Evolutionary conservation across 1,140 invertebrate species (phyloP), one percentile per base, ranked within the genome.

Genomic region (Cotesia chilonis): DNA sequence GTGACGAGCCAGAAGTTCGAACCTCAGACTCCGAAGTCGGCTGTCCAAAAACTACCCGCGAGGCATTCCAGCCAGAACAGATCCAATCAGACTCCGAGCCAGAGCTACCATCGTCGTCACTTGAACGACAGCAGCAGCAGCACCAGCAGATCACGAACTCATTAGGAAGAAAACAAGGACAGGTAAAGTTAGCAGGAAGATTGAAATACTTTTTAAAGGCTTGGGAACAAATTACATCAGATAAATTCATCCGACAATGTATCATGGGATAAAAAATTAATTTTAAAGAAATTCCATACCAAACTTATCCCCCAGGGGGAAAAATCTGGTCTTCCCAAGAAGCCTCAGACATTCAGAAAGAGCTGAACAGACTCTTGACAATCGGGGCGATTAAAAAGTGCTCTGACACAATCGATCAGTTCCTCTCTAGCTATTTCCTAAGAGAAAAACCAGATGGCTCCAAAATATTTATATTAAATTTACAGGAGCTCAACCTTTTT

Each of bases 81-180:
- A 47, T 3, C 4, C 2, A 52, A 35, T 17, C 65, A 68, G 47
- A 68, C 17, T 54, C 52, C 12, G 65, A 68, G 14, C 4, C 65
- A 54, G 41, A 52, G 38, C n/a, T 10, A 47, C 5, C 35, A 54
- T 63, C 59, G 69, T 52, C 61, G 63, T 12, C 54, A 14, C 12
- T n/a, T 6, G 54, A 55, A n/a, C n/a, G n/a, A 6, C 54, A 55
- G 1, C 47, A 52, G n/a, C 47, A 52, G 47, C 47, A n/a, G 47
- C 47, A 28, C 28, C 6, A 52, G 10, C 47, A 12, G 3, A 7
- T 71, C 73, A 79, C 85, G 83, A 75, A 84, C 83, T 59, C 78
- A 79, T 9, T 84, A 51, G 1, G 36, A 3, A 57, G 14, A 36
- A 4, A 52, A 52, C 65, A 54, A 64, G 17, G 47, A 3, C 14